These are phyloP conservation scores for Phytoseiulus persimilis DNA, from an alignment of 2,888 invertebrate genomes.

Conservation along the genomic window DNA sequence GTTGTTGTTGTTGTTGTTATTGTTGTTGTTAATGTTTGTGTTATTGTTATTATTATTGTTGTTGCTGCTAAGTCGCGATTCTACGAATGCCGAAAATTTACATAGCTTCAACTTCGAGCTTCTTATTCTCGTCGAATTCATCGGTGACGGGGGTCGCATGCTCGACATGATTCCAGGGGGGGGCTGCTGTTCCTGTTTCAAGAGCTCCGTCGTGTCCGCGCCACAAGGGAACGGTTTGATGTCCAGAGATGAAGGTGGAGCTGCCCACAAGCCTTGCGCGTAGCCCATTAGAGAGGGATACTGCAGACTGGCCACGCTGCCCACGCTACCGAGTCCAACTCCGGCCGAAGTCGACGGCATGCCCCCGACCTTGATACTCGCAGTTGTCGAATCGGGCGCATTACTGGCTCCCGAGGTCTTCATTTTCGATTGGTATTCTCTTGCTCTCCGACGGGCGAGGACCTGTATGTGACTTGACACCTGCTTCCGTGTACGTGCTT, in stretches of 20 bases:
- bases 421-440: conserved; percentile 95
- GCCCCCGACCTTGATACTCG: background rate
- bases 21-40: conserved; percentile 7
- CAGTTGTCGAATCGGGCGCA: conserved; percentile 6
- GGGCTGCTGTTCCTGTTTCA: background rate
- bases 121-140: conserved; percentile 22
- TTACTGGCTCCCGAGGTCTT: conserved; percentile 60
- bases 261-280: background rate
- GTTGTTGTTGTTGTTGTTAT: conserved; percentile 25
- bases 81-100: conserved; percentile 35
- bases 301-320: background rate
- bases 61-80: conserved; percentile 11
- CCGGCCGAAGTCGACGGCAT: conserved; percentile 27
- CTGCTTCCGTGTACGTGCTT: conserved; percentile 98
- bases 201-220: conserved; percentile 7
- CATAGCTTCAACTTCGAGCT: conserved; percentile 31
- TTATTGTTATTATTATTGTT: conserved; percentile 25
- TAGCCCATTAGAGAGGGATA: conserved; percentile 20
- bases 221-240: conserved; percentile 25
- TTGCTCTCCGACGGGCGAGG: conserved; percentile 90
- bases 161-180: background rate
- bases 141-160: conserved; percentile 25
- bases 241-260: background rate
- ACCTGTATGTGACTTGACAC: conserved; percentile 99
- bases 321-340: conserved; percentile 28